Conservation (phyloP, 2,113 vertebrate species). For the Trichechus manatus region DNA sequence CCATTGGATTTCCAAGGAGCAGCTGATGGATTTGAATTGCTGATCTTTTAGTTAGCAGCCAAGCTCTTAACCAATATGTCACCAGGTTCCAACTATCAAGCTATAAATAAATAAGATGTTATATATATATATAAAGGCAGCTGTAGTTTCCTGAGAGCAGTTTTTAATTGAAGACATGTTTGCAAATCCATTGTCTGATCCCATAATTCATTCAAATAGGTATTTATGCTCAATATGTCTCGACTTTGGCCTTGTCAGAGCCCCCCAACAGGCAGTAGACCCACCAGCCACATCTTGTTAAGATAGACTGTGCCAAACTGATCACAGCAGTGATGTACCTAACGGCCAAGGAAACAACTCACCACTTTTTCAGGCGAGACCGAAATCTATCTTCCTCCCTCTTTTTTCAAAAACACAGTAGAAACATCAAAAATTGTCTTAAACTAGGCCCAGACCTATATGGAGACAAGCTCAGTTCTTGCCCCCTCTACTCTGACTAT, state of each 20-base stretch:
- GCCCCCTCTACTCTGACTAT: background rate
- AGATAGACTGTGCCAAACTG: background rate
- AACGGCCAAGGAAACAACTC: background rate
- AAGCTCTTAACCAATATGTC: too few relatives aligned
- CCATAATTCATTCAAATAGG: conserved; percentile 49
- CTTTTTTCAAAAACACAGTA: background rate
- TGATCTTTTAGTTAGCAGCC: too few relatives aligned
- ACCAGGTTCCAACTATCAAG: background rate
- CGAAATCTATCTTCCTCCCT: background rate
- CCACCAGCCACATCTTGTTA: conserved; percentile 36
- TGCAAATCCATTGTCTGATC: conserved; percentile 56
- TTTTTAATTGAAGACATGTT: conserved; percentile 66
- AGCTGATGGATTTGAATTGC: too few relatives aligned
- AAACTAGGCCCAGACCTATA: background rate
- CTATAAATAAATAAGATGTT: background rate
- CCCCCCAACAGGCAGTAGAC: conserved; percentile 52
- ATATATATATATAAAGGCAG: background rate
- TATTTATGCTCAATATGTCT: conserved; percentile 24
- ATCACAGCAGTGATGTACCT: background rate
- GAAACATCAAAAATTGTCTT: conserved; percentile 28
- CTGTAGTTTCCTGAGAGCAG: background rate
- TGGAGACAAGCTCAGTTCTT: background rate
- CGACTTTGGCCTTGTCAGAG: conserved; percentile 56
- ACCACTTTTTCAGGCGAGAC: background rate
- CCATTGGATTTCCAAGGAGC: too few relatives aligned